Evolutionary conservation across 2,888 invertebrate genomes (phyloP).

Genomic region (Timema podura): DNA sequence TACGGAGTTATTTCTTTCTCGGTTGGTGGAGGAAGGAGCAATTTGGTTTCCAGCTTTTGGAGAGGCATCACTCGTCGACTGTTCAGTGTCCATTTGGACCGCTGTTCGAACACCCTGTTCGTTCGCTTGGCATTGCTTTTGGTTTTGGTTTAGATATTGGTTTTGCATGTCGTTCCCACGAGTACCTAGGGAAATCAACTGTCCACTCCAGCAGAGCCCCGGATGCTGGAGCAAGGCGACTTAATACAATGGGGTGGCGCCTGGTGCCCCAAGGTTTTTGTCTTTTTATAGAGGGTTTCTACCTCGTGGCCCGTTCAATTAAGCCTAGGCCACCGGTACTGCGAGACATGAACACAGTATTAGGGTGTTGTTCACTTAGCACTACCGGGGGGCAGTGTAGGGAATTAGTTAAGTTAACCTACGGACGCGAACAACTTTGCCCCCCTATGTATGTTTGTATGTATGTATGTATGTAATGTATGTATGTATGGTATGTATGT

Average conservation of each 20-base stretch:
- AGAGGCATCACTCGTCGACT: not conserved
- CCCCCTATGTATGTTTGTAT: too few relatives aligned
- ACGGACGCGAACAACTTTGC: not conserved
- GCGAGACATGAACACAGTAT: constrained; percentile 1
- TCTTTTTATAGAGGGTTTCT: constrained; percentile 1
- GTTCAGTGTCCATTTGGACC: not conserved
- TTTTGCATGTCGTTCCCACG: not conserved
- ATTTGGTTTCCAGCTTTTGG: not conserved
- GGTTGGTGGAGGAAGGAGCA: not conserved
- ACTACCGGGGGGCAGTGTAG: not conserved
- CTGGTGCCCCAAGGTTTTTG: constrained; percentile 5
- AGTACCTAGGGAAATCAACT: not conserved
- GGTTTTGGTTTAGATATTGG: too few relatives aligned
- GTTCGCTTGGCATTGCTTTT: too few relatives aligned
- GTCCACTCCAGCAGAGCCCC: constrained; percentile 5
- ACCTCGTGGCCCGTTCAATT: constrained; percentile 1
- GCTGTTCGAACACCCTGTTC: too few relatives aligned
- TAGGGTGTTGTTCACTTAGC: constrained; percentile 3
- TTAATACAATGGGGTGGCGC: too few relatives aligned
- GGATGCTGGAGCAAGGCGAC: not conserved
- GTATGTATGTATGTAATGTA: too few relatives aligned
- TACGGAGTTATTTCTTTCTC: not conserved
- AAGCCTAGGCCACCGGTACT: constrained; percentile 1
- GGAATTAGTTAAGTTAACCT: constrained; percentile 2
- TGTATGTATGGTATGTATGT: too few relatives aligned